A percentile compares a stretch with the other conserved stretches of the same genome.
These are phyloP conservation scores for Epizoanthus ramosus DNA, from an alignment of 92 coral and sea anemone genomes.

Conservation along the genomic window DNA sequence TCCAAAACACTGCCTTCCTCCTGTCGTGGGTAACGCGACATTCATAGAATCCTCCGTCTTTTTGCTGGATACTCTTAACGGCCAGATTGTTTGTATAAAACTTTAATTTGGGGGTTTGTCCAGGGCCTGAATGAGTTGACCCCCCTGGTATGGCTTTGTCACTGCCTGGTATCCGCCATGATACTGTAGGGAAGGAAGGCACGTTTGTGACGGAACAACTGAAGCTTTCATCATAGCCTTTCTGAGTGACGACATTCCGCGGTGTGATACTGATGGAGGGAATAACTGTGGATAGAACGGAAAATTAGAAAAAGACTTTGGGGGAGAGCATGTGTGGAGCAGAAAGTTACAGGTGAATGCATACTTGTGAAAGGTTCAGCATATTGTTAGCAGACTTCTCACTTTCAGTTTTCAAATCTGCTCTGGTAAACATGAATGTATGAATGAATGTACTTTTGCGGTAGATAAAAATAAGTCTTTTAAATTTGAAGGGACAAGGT, in stretches of 20 bases:
- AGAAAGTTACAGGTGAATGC: too few relatives aligned
- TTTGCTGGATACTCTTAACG: background rate
- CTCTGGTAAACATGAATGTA: too few relatives aligned
- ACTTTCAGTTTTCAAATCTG: too few relatives aligned
- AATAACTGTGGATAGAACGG: background rate
- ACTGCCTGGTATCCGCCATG: slow-evolving; percentile 32
- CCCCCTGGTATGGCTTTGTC: slow-evolving; percentile 12
- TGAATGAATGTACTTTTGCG: too few relatives aligned
- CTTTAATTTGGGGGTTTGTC: background rate
- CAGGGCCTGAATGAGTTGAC: background rate
- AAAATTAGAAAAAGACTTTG: background rate
- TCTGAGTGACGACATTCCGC: slow-evolving; percentile 11
- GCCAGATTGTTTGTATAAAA: slow-evolving; percentile 11
- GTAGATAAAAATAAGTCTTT: too few relatives aligned
- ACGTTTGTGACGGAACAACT: background rate
- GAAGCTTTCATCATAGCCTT: slow-evolving; percentile 34
- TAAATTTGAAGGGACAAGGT: too few relatives aligned
- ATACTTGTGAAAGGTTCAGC: too few relatives aligned
- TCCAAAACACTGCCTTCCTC: slow-evolving; percentile 18
- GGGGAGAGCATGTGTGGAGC: too few relatives aligned
- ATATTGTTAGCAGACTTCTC: too few relatives aligned
- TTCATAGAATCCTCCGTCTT: background rate
- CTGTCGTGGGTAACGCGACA: slow-evolving; percentile 26
- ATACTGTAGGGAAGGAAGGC: slow-evolving; percentile 12
- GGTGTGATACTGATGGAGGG: slow-evolving; percentile 16